Conservation (phyloP, 2,113 vertebrate species). For the Daboia siamensis region DNA sequence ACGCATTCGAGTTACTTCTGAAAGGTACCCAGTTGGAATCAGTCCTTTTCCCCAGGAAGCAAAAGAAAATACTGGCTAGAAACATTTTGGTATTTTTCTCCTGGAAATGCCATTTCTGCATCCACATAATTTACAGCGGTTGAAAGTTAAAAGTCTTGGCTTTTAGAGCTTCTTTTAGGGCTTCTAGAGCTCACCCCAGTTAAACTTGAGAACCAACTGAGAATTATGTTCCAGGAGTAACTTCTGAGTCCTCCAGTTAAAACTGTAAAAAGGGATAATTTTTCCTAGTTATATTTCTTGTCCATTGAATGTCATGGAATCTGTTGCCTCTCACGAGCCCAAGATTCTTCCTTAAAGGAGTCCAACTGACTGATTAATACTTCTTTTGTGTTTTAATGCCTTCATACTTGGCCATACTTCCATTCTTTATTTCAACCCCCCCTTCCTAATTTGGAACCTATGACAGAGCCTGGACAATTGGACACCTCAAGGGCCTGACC, state of each 20-base stretch:
- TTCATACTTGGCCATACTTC: not conserved
- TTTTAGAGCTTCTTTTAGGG: too few species aligned
- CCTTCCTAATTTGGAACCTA: not conserved
- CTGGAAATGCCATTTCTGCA: not conserved
- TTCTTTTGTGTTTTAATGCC: not conserved
- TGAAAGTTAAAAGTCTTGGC: not conserved
- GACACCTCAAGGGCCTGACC: not conserved
- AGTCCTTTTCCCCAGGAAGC: not conserved
- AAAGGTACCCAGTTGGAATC: conserved; percentile 74
- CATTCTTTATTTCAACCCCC: not conserved
- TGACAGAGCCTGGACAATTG: not conserved
- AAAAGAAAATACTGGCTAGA: not conserved
- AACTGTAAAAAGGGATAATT: not conserved
- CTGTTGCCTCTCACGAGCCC: not conserved
- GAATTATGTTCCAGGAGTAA: not conserved
- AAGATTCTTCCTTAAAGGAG: not conserved
- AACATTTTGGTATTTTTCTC: not conserved
- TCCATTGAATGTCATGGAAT: not conserved
- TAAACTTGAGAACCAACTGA: not conserved
- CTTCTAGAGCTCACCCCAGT: not conserved
- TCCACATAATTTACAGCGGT: not conserved
- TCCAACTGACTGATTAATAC: not conserved
- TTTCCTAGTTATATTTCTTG: not conserved
- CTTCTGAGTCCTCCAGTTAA: not conserved
- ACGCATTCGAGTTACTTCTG: conserved; percentile 90